These are phyloP conservation scores for Kryptolebias marmoratus DNA, from an alignment of 2,113 vertebrate genomes.

Conservation along the genomic window DNA sequence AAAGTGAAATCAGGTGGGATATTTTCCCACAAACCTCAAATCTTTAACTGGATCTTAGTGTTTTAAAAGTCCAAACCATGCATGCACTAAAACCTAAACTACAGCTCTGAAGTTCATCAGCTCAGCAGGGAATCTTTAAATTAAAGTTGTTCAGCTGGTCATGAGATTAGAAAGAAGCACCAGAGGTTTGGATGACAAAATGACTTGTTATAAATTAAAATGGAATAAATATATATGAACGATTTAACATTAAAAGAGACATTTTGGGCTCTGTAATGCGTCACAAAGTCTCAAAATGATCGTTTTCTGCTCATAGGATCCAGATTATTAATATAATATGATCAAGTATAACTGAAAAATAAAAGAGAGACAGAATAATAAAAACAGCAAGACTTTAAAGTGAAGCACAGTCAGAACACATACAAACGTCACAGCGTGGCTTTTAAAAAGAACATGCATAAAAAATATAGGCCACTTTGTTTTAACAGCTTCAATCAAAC, in stretches of 20 bases:
- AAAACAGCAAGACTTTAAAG: not conserved
- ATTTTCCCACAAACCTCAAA: too few relatives aligned
- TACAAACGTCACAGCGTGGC: not conserved
- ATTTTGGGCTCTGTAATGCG: not conserved
- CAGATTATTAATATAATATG: not conserved
- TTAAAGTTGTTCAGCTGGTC: not conserved
- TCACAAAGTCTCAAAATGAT: not conserved
- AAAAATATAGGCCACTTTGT: slow-evolving; percentile 1
- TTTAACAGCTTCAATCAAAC: not conserved
- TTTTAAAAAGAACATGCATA: slow-evolving; percentile 14
- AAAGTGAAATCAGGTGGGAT: too few relatives aligned
- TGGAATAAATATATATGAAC: not conserved
- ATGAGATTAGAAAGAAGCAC: not conserved
- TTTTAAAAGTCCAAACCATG: too few relatives aligned
- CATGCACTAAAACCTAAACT: not conserved
- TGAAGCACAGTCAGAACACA: not conserved
- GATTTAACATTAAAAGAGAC: not conserved
- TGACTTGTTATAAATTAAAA: not conserved
- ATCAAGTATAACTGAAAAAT: not conserved
- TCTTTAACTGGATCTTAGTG: too few relatives aligned
- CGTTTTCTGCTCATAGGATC: not conserved
- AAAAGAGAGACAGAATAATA: not conserved
- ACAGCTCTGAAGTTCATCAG: not conserved
- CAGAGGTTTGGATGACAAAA: not conserved
- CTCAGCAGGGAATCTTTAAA: not conserved